These are phyloP conservation scores for Megaceryle alcyon DNA, from an alignment of 2,797 vertebrate species.

Conservation along the genomic window DNA sequence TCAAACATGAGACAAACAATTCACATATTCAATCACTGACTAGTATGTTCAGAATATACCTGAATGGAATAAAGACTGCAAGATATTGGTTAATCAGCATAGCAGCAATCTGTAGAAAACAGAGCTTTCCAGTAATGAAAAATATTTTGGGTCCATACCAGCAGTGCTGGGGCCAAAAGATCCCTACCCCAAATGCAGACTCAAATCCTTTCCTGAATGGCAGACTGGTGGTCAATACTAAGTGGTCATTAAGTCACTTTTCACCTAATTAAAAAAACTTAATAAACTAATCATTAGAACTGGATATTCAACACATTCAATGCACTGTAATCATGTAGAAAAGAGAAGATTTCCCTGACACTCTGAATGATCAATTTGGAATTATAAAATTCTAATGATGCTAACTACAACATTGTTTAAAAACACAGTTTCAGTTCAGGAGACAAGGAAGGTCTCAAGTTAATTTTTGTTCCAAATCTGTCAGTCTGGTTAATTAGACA, in stretches of 20 bases:
- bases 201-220: neutral
- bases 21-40: neutral
- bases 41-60: neutral
- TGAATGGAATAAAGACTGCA: neutral
- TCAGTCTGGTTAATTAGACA: neutral
- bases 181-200: neutral
- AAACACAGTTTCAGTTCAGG: neutral
- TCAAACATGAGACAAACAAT: neutral
- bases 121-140: neutral
- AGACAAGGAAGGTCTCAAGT: neutral
- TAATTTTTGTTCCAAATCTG: neutral
- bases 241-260: neutral
- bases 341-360: neutral
- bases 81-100: neutral
- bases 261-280: neutral
- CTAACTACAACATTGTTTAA: neutral
- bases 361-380: neutral
- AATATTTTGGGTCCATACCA: neutral
- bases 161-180: neutral
- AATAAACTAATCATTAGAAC: neutral
- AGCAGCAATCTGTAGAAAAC: neutral
- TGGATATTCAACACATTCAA: neutral
- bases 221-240: neutral
- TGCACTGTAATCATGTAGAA: neutral
- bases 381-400: neutral